Evolutionary conservation across 2,888 invertebrate genomes (phyloP), one percentile per base, ranked within the genome.

Genomic region (Meghimatium bilineatum): DNA sequence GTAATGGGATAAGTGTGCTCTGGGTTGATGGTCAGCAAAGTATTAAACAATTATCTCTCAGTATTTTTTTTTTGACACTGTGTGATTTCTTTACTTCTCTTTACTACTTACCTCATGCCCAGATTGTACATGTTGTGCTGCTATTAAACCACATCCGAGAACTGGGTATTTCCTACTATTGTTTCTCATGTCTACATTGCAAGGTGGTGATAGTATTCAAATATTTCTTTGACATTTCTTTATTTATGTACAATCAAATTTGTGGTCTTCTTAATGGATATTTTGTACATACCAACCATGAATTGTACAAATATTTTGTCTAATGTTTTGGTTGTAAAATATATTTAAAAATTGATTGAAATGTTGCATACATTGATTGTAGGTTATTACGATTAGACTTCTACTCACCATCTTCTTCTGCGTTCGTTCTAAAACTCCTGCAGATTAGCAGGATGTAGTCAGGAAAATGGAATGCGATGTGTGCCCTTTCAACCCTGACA

Each of bases 211-310:
- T 17, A 69, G 32, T 34, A 69, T 69, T 69, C 69, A 69, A 17
- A 26, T 8, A 36, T 23, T 69, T 69, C 29, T 69, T 32, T 67
- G 66, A 67, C 66, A 67, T 67, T 67, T 69, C 20, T 12, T 20
- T 69, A 32, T 69, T 69, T 69, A 5, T 69, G 34, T 69, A 26
- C 29, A 69, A 69, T 69, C 69, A 69, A 69, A 69, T 34, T 69
- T 69, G 12, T 23, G 5, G 60, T 63, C 60, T n/a, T 56, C 20
- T 63, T 63, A 63, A 63, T 63, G 2, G 23, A 56, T 56, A 10
- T 36, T 69, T 32, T 69, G 32, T 20, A 69, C 26, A 69, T 34
- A 56, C 32, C 34, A 34, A 26, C 34, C 20, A 34, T 36, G 69
- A 56, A 14, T 56, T 56, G 56, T 56, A 56, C 56, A 56, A 14